phyloP scores from a whole-genome alignment of 1,140 invertebrate species.

The Drosophila athabasca region DNA sequence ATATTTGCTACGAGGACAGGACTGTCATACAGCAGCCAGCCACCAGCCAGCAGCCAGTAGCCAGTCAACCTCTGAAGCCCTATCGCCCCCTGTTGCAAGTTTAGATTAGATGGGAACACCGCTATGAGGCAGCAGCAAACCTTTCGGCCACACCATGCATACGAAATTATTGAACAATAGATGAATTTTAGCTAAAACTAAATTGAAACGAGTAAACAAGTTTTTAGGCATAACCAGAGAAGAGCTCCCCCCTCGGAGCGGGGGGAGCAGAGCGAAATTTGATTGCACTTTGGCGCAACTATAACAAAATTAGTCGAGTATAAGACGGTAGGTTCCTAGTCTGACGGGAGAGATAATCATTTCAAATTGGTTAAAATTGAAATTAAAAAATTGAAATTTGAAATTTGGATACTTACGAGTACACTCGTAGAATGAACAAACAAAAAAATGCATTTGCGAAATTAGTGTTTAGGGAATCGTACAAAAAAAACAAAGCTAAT shows the following conservation, averaged over 20 bases:
- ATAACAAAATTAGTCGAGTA: slow-evolving; percentile 72
- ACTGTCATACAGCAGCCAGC: slow-evolving; percentile 4
- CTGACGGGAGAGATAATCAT: slow-evolving; percentile 39
- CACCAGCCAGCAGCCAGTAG: slow-evolving; percentile 44
- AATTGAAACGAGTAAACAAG: slow-evolving; percentile 65
- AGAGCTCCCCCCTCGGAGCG: not conserved
- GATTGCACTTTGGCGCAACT: slow-evolving; percentile 64
- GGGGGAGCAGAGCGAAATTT: slow-evolving; percentile 46
- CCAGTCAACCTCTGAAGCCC: slow-evolving; percentile 24
- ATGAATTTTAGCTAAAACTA: slow-evolving; percentile 79
- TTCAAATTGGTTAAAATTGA: slow-evolving; percentile 1
- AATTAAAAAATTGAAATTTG: slow-evolving; percentile 12
- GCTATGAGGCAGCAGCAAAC: slow-evolving; percentile 59
- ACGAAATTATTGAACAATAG: slow-evolving; percentile 79
- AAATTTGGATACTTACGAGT: slow-evolving; percentile 33
- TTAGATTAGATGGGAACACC: slow-evolving; percentile 70
- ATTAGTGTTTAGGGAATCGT: slow-evolving; percentile 56
- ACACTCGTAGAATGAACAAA: not conserved
- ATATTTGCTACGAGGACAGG: slow-evolving; percentile 47
- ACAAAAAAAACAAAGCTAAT: slow-evolving; percentile 49
- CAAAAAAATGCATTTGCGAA: slow-evolving; percentile 39
- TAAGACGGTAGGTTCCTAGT: slow-evolving; percentile 83
- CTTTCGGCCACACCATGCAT: slow-evolving; percentile 68
- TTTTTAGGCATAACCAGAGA: slow-evolving; percentile 49
- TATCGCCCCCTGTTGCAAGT: slow-evolving; percentile 60